A percentile compares a stretch with the other conserved stretches of the same genome.
Conservation (phyloP, 2,888 invertebrate species). For the Philonicus albiceps region DNA sequence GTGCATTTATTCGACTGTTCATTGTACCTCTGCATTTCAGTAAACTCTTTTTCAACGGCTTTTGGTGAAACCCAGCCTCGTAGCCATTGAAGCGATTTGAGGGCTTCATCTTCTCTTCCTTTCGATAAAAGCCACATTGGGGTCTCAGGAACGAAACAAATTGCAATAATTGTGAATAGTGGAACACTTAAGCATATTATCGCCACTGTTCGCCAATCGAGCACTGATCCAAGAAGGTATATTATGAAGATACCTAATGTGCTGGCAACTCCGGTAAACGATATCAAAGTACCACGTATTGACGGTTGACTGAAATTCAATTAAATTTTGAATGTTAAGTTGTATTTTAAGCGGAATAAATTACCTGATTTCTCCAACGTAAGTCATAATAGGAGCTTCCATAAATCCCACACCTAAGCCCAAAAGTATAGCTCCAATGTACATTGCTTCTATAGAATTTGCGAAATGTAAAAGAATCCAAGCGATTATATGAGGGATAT, state of each 20-base stretch:
- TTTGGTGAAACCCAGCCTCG: slow-evolving; percentile 60
- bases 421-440: slow-evolving; percentile 65
- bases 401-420: slow-evolving; percentile 69
- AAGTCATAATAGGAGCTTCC: slow-evolving; percentile 70
- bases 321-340: background rate
- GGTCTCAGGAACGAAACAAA: slow-evolving; percentile 68
- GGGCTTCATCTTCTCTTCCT: slow-evolving; percentile 66
- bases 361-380: slow-evolving; percentile 69
- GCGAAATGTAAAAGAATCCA: slow-evolving; percentile 68
- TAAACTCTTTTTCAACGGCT: slow-evolving; percentile 50
- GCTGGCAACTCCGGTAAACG: slow-evolving; percentile 62
- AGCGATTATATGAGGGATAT: slow-evolving; percentile 68
- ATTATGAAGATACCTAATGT: slow-evolving; percentile 66
- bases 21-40: slow-evolving; percentile 50
- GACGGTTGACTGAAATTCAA: slow-evolving; percentile 64
- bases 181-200: slow-evolving; percentile 66
- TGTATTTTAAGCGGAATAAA: background rate
- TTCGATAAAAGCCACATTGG: slow-evolving; percentile 69
- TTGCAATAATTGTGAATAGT: slow-evolving; percentile 65
- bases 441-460: slow-evolving; percentile 64
- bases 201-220: slow-evolving; percentile 67
- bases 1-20: slow-evolving; percentile 49
- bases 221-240: slow-evolving; percentile 65
- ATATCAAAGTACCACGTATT: slow-evolving; percentile 67
- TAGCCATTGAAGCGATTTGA: slow-evolving; percentile 66